Evolutionary conservation across 2,888 invertebrate genomes (phyloP), one percentile per base, ranked within the genome.

Genomic region (Suillia variegata): DNA sequence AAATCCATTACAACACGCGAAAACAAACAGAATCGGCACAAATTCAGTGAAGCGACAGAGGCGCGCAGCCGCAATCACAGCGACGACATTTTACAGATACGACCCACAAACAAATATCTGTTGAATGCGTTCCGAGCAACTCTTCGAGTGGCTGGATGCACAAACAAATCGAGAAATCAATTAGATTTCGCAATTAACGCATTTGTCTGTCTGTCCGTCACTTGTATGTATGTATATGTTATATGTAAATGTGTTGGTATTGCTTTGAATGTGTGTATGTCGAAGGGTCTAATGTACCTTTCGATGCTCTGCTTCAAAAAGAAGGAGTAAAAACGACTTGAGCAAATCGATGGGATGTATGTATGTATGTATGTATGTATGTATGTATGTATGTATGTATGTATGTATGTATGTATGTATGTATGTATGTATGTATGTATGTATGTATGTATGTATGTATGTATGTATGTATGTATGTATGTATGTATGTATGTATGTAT

Each of bases 151-250:
- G n/a, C n/a, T n/a, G n/a, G n/a, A n/a, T n/a, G n/a, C n/a, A n/a
- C n/a, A n/a, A n/a, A n/a, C n/a, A n/a, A n/a, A n/a, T n/a, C n/a
- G n/a, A n/a, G n/a, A n/a, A n/a, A n/a, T 64, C 61, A 70, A 67
- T 63, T 70, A 62, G 64, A 67, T 71, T 71, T 73, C 58, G 70
- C 68, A 70, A 72, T 65, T 64, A 53, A 54, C 49, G 58, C 51
- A 59, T 55, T 42, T 52, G 62, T 50, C 53, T 62, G 45, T 63
- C 55, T n/a, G n/a, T n/a, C n/a, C n/a, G 58, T 17, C 61, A 64
- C 42, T 54, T 45, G n/a, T n/a, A n/a, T 31, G 10, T 6, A 45
- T 2, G 31, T 12, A 26, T 26, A 10, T 26, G 26, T 6, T 26
- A 10, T 6, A 6, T 26, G 5, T 26, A 26, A 26, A 10, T 26